These are phyloP conservation scores for Nettapus auritus DNA, from an alignment of 2,113 vertebrate genomes.

Conservation along the genomic window DNA sequence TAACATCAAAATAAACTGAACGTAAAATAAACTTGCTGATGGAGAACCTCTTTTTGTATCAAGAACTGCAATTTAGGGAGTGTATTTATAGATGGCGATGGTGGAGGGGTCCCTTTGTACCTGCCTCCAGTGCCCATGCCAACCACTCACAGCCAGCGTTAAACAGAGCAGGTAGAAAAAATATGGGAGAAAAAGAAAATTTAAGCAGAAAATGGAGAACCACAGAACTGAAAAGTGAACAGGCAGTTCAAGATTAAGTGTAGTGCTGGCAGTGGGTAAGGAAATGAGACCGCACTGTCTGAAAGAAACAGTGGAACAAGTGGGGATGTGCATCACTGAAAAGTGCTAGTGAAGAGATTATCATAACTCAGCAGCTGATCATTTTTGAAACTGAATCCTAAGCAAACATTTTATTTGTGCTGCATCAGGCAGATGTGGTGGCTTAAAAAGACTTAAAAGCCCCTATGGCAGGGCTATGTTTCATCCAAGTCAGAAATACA, in stretches of 20 bases:
- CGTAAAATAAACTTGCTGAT: not conserved
- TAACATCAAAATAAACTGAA: not conserved
- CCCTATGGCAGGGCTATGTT: not conserved
- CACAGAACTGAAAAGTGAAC: not conserved
- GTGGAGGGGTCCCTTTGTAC: not conserved
- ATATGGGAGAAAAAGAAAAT: not conserved
- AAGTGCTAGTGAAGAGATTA: not conserved
- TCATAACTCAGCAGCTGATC: constrained; percentile 4
- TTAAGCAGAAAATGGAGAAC: not conserved
- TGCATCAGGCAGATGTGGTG: not conserved
- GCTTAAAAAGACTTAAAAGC: not conserved
- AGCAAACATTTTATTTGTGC: constrained; percentile 31
- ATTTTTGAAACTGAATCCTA: constrained; percentile 2
- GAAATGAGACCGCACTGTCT: not conserved
- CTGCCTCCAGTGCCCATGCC: not conserved
- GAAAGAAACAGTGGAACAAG: not conserved
- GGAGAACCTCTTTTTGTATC: not conserved
- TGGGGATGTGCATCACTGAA: not conserved
- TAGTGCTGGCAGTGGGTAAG: not conserved
- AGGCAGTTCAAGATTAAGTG: not conserved
- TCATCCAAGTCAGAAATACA: not conserved
- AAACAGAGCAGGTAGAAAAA: not conserved
- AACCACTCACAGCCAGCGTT: not conserved
- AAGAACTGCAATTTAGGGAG: not conserved
- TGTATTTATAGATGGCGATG: not conserved